Conservation (phyloP, 2,888 invertebrate genomes). For the Ophion ventricosus region DNA sequence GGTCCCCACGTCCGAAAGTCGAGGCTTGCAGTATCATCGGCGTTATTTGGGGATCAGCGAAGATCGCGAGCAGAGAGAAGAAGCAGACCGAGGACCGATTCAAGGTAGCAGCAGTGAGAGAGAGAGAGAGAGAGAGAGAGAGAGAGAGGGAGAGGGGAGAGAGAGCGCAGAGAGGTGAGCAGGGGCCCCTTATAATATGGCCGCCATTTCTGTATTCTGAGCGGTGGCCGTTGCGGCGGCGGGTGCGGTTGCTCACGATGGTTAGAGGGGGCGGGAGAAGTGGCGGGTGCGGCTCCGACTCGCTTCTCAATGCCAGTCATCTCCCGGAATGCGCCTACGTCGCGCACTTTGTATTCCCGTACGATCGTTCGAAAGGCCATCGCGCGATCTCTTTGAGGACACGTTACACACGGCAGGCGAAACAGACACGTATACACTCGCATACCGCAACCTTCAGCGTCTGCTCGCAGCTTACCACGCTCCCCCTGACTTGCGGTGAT, state of each 20-base stretch:
- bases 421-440: conserved; percentile 41
- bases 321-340: conserved; percentile 79
- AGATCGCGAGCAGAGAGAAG: conserved; percentile 51
- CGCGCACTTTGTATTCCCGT: conserved; percentile 80
- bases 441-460: conserved; percentile 32
- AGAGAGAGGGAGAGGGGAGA: conserved; percentile 45
- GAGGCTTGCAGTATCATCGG: conserved; percentile 53
- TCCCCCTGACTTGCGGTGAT: conserved; percentile 27
- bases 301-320: conserved; percentile 82
- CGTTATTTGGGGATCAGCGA: conserved; percentile 44
- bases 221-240: conserved; percentile 73
- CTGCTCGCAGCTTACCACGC: conserved; percentile 8
- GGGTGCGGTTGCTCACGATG: conserved; percentile 55
- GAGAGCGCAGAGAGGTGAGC: conserved; percentile 49
- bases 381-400: conserved; percentile 77
- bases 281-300: conserved; percentile 76
- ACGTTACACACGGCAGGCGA: conserved; percentile 60
- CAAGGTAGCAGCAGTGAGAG: conserved; percentile 21
- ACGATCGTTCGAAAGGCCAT: conserved; percentile 75
- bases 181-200: conserved; percentile 78
- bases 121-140: conserved; percentile 45
- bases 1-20: conserved; percentile 54
- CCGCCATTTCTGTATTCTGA: conserved; percentile 82
- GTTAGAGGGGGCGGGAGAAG: conserved; percentile 63
- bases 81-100: conserved; percentile 44